phyloP scores from a whole-genome alignment of 1,140 invertebrate species.

The Thalassaphorura encarpata region DNA sequence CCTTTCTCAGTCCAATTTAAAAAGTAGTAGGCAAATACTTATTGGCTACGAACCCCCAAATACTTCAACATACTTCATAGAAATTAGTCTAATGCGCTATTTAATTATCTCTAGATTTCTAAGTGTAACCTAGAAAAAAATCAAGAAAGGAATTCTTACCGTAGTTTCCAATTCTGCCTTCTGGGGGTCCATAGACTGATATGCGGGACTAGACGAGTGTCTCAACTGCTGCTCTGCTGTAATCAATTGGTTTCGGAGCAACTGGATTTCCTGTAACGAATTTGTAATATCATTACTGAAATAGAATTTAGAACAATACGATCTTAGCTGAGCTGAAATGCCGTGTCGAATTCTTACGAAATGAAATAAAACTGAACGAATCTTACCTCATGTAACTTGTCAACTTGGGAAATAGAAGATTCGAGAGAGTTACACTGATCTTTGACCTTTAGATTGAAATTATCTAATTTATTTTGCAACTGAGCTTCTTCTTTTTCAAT shows the following conservation, averaged over 20 bases:
- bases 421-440: constrained; percentile 61
- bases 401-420: constrained; percentile 69
- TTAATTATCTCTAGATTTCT: no score
- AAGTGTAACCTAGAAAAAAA: no score
- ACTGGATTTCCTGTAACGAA: constrained; percentile 61
- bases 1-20: no score
- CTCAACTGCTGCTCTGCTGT: constrained; percentile 76
- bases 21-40: no score
- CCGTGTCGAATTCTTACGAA: no score
- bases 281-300: background rate
- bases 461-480: constrained; percentile 56
- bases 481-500: constrained; percentile 60
- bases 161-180: constrained; percentile 76
- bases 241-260: constrained; percentile 67
- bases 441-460: constrained; percentile 52
- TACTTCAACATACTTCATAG: no score
- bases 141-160: constrained; percentile 52
- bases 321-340: no score
- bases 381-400: constrained; percentile 65
- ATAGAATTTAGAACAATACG: background rate
- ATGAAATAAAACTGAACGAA: background rate
- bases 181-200: constrained; percentile 68
- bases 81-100: no score
- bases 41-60: no score
- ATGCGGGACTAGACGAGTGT: constrained; percentile 64